These are phyloP conservation scores for Nomia melanderi DNA, from an alignment of 1,140 invertebrate genomes.

Conservation along the genomic window DNA sequence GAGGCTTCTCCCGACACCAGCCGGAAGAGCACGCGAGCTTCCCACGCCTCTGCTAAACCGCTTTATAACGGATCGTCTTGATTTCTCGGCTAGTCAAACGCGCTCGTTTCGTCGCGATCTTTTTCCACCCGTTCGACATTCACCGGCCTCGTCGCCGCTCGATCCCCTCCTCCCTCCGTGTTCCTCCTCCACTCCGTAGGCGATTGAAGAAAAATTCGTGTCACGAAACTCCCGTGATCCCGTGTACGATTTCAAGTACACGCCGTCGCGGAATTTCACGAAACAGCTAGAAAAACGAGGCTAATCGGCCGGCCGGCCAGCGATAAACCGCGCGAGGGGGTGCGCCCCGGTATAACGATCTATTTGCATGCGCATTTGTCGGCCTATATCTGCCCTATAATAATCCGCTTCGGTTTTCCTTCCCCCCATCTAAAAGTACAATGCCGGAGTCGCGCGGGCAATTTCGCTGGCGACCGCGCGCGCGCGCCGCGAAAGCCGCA, in stretches of 20 bases:
- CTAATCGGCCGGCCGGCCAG: slow-evolving; percentile 45
- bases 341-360: slow-evolving; percentile 41
- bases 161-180: not conserved
- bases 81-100: slow-evolving; percentile 61
- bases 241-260: slow-evolving; percentile 48
- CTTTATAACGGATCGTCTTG: slow-evolving; percentile 76
- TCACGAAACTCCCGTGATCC: slow-evolving; percentile 47
- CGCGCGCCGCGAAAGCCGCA: not conserved
- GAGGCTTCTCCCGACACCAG: slow-evolving; percentile 53
- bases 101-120: slow-evolving; percentile 50
- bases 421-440: slow-evolving; percentile 33
- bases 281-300: slow-evolving; percentile 61
- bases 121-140: not conserved
- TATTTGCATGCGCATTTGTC: slow-evolving; percentile 58
- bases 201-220: slow-evolving; percentile 40
- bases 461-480: too few species aligned
- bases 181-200: not conserved
- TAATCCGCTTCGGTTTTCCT: slow-evolving; percentile 6
- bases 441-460: not conserved
- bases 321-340: slow-evolving; percentile 45
- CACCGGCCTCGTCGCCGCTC: not conserved
- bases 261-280: slow-evolving; percentile 50
- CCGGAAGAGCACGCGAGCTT: slow-evolving; percentile 75
- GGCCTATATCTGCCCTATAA: not conserved
- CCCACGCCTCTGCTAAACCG: slow-evolving; percentile 76